Conservation (phyloP, 1,140 invertebrate species). For the Chironomus striatipennis region DNA sequence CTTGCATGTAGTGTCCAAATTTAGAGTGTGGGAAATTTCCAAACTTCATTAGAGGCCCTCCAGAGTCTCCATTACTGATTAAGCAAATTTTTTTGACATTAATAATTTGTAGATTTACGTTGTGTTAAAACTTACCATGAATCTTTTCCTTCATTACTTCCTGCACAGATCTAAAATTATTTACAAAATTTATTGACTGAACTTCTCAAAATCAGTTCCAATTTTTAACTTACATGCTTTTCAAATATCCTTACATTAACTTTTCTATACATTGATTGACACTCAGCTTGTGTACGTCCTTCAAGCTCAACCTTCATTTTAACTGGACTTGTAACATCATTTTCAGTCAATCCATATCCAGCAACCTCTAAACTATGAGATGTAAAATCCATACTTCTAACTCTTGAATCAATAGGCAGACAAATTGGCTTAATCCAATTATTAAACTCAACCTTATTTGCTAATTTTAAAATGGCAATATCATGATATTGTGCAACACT, state of each 20-base stretch:
- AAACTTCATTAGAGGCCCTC: no score
- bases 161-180: slow-evolving; percentile 1
- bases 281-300: background rate
- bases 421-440: slow-evolving; percentile 62
- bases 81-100: no score
- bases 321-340: slow-evolving; percentile 40
- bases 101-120: no score
- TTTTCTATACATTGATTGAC: background rate
- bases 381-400: slow-evolving; percentile 34
- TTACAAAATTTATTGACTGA: no score
- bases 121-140: background rate
- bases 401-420: slow-evolving; percentile 44
- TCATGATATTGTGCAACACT: slow-evolving; percentile 50
- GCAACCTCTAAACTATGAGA: slow-evolving; percentile 45
- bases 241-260: background rate
- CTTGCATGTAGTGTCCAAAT: no score
- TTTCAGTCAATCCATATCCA: slow-evolving; percentile 57
- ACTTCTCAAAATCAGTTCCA: no score
- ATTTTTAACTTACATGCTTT: background rate
- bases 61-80: no score
- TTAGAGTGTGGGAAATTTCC: no score
- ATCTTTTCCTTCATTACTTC: background rate
- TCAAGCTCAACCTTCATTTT: slow-evolving; percentile 40
- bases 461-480: slow-evolving; percentile 56
- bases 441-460: slow-evolving; percentile 44